Evolutionary conservation across 2,113 vertebrate genomes (phyloP).

Genomic region (Mixornis gularis): DNA sequence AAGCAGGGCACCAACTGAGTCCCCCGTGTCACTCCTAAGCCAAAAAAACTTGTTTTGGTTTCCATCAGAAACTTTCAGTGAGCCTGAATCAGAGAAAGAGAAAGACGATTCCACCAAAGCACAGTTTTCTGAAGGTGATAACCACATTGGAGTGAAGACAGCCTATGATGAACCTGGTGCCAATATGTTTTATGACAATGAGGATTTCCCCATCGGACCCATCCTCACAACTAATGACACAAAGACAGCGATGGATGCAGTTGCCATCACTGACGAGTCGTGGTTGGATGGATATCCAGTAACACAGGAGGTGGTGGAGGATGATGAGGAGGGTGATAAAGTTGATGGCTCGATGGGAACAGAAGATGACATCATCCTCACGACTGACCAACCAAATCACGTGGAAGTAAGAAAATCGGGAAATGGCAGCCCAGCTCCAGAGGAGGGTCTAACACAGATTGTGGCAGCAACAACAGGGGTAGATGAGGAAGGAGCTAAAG

Average conservation of each 20-base stretch:
- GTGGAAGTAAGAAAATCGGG: slow-evolving; percentile 48
- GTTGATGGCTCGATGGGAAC: slow-evolving; percentile 67
- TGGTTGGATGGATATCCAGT: slow-evolving; percentile 92
- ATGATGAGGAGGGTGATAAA: slow-evolving; percentile 60
- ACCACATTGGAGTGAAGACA: slow-evolving; percentile 63
- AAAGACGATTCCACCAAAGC: slow-evolving; percentile 49
- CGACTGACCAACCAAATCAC: slow-evolving; percentile 65
- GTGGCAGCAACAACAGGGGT: slow-evolving; percentile 1
- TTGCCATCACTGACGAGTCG: slow-evolving; percentile 76
- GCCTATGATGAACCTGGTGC: slow-evolving; percentile 53
- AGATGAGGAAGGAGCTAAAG: not conserved
- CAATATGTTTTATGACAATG: slow-evolving; percentile 38
- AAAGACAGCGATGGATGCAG: slow-evolving; percentile 28
- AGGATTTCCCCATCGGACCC: slow-evolving; percentile 55
- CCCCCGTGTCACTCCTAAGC: slow-evolving; percentile 77
- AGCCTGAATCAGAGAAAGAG: slow-evolving; percentile 55
- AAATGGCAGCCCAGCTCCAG: not conserved
- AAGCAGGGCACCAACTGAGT: slow-evolving; percentile 67
- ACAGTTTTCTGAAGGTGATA: slow-evolving; percentile 59
- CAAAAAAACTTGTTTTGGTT: slow-evolving; percentile 90
- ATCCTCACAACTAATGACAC: slow-evolving; percentile 64
- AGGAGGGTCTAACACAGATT: slow-evolving; percentile 39
- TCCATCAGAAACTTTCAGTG: slow-evolving; percentile 78
- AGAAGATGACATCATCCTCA: slow-evolving; percentile 33
- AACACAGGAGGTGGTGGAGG: slow-evolving; percentile 65